Conservation (phyloP, 2,888 invertebrate genomes). For the Omphaloscelis lunosa region DNA sequence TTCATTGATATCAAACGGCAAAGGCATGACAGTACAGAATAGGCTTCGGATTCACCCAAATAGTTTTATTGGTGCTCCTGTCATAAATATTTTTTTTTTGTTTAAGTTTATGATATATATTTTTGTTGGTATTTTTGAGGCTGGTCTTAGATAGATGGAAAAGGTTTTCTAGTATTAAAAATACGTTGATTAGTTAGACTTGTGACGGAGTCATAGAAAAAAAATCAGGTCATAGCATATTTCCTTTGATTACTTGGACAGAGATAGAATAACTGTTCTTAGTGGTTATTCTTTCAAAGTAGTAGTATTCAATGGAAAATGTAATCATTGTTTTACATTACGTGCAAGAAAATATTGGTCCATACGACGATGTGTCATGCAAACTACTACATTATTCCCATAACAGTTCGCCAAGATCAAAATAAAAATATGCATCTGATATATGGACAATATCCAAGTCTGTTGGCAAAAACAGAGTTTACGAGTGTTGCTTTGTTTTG, state of each 20-base stretch:
- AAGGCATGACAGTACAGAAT: constrained; percentile 75
- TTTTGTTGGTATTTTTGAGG: constrained; percentile 32
- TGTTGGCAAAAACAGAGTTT: constrained; percentile 61
- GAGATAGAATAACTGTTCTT: background rate
- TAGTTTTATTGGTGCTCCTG: constrained; percentile 48
- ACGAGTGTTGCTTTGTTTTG: constrained; percentile 53
- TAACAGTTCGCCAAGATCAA: constrained; percentile 38
- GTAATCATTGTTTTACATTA: background rate
- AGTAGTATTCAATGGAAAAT: background rate
- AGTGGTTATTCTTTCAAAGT: background rate
- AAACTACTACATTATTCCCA: constrained; percentile 29
- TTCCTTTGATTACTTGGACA: background rate
- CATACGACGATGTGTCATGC: constrained; percentile 22
- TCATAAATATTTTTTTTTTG: constrained; percentile 14
- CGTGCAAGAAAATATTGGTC: constrained; percentile 14
- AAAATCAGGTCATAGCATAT: background rate
- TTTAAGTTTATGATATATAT: constrained; percentile 50
- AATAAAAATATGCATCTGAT: constrained; percentile 44
- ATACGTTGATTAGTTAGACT: background rate
- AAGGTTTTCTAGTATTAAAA: background rate
- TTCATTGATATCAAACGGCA: constrained; percentile 71
- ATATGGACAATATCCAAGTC: constrained; percentile 62
- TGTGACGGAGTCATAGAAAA: background rate
- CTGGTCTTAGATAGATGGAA: background rate
- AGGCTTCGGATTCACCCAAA: constrained; percentile 10